Evolutionary conservation across 2,888 invertebrate genomes (phyloP).

Genomic region (Entomobrya proxima): DNA sequence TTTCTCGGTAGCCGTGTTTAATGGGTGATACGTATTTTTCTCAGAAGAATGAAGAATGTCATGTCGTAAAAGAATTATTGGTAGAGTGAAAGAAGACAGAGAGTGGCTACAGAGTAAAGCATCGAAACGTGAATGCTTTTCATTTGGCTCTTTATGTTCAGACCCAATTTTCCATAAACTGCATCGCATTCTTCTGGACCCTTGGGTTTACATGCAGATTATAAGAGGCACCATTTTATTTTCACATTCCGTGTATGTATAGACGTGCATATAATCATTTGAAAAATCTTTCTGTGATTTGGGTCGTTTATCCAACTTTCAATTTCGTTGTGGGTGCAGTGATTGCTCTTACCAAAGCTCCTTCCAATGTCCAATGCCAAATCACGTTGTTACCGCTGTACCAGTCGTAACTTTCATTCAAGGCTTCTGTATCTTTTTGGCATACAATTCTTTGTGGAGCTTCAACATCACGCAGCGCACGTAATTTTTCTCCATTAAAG

Average conservation of each 20-base stretch:
- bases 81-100: neutral
- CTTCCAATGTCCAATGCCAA: neutral
- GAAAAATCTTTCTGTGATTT: constrained; percentile 47
- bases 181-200: neutral
- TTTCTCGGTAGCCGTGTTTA: neutral
- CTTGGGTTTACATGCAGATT: neutral
- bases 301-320: constrained; percentile 48
- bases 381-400: neutral
- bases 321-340: constrained; percentile 38
- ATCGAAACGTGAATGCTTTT: too few relatives aligned
- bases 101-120: too few relatives aligned
- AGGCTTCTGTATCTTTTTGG: neutral
- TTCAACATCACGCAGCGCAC: constrained; percentile 50
- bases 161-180: neutral
- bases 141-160: neutral
- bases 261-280: neutral
- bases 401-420: constrained; percentile 19
- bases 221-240: neutral
- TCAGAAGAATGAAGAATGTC: neutral
- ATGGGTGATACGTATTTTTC: neutral
- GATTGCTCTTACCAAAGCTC: neutral
- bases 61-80: neutral
- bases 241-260: neutral
- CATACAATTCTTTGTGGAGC: neutral
- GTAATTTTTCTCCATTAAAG: constrained; percentile 54